A percentile compares a stretch with the other conserved stretches of the same genome.
Evolutionary conservation across 2,113 vertebrate genomes (phyloP).

Genomic region (Gasterosteus nipponicus): DNA sequence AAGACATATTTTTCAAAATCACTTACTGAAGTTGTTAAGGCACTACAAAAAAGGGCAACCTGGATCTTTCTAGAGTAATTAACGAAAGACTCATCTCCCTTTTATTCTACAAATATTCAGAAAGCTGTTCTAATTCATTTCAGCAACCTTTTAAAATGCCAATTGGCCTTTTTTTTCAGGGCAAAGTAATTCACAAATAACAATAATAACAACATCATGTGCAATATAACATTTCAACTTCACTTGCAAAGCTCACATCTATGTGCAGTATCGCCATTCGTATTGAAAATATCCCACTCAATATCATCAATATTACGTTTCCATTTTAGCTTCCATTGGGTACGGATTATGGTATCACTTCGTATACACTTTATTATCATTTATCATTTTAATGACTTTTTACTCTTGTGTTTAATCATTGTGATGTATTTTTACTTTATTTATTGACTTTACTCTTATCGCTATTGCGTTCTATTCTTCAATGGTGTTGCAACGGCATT

Average conservation of each 20-base stretch:
- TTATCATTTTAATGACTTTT: not conserved
- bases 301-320: not conserved
- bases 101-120: not conserved
- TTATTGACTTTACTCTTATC: not conserved
- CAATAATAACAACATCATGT: not conserved
- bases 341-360: not conserved
- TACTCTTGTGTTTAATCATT: not conserved
- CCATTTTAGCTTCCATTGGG: not conserved
- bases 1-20: slow-evolving; percentile 13
- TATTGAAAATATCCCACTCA: not conserved
- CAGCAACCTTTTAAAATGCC: not conserved
- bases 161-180: not conserved
- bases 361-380: not conserved
- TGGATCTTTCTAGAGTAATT: slow-evolving; percentile 14
- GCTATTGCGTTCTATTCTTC: not conserved
- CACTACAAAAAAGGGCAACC: not conserved
- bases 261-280: too few relatives aligned
- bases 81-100: not conserved
- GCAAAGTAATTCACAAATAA: not conserved
- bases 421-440: too few relatives aligned
- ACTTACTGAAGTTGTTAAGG: not conserved
- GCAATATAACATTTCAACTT: not conserved
- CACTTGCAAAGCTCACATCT: too few relatives aligned
- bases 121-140: not conserved
- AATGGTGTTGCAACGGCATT: not conserved